A percentile compares a stretch with the other conserved stretches of the same genome.
These are phyloP conservation scores for Eretmocerus hayati DNA, from an alignment of 2,888 invertebrate species.

Conservation along the genomic window DNA sequence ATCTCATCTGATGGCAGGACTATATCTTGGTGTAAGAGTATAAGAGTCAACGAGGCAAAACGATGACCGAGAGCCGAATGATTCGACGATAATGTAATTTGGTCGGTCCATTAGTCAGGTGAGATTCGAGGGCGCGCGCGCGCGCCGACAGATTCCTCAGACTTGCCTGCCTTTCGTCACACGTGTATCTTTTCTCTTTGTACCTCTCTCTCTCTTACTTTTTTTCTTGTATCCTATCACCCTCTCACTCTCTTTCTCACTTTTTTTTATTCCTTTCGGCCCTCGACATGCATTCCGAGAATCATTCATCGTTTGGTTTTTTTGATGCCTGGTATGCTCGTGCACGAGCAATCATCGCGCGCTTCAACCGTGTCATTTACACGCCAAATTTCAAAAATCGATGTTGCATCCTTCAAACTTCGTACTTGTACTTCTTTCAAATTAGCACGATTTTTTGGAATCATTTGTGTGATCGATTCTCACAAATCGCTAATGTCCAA, in stretches of 20 bases:
- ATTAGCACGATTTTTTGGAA: no score
- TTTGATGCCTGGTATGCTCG: background rate
- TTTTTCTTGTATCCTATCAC: no score
- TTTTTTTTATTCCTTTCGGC: no score
- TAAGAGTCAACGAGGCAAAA: background rate
- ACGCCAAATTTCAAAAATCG: conserved; percentile 12
- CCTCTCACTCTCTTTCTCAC: background rate
- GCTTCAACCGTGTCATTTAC: conserved; percentile 14
- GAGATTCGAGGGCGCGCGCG: background rate
- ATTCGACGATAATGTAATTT: conserved; percentile 18
- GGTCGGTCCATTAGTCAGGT: conserved; percentile 19
- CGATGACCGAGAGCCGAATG: background rate
- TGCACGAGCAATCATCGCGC: conserved; percentile 3
- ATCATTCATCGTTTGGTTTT: conserved; percentile 2
- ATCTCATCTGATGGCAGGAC: no score
- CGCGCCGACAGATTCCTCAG: background rate
- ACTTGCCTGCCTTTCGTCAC: conserved; percentile 14
- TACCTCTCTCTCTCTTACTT: no score
- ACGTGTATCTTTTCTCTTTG: background rate
- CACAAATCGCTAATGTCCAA: no score
- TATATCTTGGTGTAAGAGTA: no score
- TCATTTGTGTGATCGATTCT: no score
- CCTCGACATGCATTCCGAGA: conserved; percentile 11
- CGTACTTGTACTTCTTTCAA: background rate
- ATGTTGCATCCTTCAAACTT: background rate